These are phyloP conservation scores for Lasaia peninsularis DNA, from an alignment of 1,140 invertebrate species.

Conservation along the genomic window DNA sequence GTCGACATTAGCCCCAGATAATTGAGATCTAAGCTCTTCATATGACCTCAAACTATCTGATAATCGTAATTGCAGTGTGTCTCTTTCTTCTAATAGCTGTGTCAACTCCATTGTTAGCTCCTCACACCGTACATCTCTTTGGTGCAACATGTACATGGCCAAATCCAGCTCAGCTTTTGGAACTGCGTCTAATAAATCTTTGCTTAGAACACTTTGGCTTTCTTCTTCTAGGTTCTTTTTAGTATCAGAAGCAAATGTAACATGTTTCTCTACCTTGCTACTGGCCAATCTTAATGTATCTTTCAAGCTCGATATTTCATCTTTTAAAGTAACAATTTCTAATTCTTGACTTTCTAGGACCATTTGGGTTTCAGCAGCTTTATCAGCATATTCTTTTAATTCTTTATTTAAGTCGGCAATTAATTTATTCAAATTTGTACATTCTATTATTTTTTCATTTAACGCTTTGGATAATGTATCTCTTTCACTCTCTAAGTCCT, in stretches of 20 bases:
- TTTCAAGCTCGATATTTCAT: slow-evolving; percentile 69
- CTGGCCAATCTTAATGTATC: slow-evolving; percentile 75
- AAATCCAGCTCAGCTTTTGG: slow-evolving; percentile 86
- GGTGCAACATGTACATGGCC: slow-evolving; percentile 90
- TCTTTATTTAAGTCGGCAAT: slow-evolving; percentile 76
- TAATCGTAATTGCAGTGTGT: slow-evolving; percentile 88
- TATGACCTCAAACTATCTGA: slow-evolving; percentile 87
- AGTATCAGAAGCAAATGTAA: slow-evolving; percentile 62
- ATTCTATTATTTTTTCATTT: slow-evolving; percentile 71
- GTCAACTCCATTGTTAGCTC: slow-evolving; percentile 92
- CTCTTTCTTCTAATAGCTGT: slow-evolving; percentile 89
- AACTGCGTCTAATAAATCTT: slow-evolving; percentile 58
- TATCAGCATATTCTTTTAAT: slow-evolving; percentile 75
- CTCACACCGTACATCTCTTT: slow-evolving; percentile 91
- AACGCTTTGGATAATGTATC: slow-evolving; percentile 51
- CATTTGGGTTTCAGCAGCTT: slow-evolving; percentile 74
- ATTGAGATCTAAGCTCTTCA: slow-evolving; percentile 78
- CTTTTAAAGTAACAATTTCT: slow-evolving; percentile 82
- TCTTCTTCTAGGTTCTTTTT: slow-evolving; percentile 35
- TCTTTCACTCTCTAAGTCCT: slow-evolving; percentile 52
- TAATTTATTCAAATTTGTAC: slow-evolving; percentile 66
- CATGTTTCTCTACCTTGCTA: slow-evolving; percentile 78
- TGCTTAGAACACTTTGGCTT: slow-evolving; percentile 34
- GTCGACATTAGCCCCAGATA: slow-evolving; percentile 37
- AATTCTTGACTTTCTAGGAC: slow-evolving; percentile 82